Conservation (phyloP, 37 sponge, comb jelly and placozoan species). For the Chondrilla cf. caribensis region DNA sequence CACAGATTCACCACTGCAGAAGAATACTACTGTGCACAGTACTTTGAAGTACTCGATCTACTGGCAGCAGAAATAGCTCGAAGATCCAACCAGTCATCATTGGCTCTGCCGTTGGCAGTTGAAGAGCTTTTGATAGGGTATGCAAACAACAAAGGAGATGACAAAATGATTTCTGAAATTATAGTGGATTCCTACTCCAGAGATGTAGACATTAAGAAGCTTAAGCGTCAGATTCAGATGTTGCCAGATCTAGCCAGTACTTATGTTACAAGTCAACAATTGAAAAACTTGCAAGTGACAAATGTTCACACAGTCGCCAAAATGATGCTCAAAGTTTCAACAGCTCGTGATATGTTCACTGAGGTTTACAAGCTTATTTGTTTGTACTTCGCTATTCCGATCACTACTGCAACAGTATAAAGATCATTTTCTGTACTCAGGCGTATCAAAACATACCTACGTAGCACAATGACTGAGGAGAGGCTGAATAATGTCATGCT, state of each 20-base stretch:
- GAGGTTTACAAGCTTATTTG: conserved; percentile 43
- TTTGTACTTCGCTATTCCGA: conserved; percentile 63
- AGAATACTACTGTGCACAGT: conserved; percentile 28
- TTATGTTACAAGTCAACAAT: background rate
- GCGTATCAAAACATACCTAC: conserved; percentile 42
- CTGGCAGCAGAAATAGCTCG: conserved; percentile 18
- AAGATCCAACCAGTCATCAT: conserved; percentile 25
- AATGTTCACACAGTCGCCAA: background rate
- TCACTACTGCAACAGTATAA: conserved; percentile 69
- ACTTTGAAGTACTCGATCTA: conserved; percentile 26
- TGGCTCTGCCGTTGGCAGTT: conserved; percentile 13
- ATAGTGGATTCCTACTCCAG: conserved; percentile 29
- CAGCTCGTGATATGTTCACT: conserved; percentile 33
- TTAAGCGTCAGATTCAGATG: background rate
- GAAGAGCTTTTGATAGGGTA: conserved; percentile 3
- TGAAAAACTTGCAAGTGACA: background rate
- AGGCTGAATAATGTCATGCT: conserved; percentile 8
- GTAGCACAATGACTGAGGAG: conserved; percentile 58
- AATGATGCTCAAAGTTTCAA: background rate
- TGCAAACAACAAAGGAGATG: conserved; percentile 7
- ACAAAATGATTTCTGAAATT: background rate
- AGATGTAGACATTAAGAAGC: conserved; percentile 27
- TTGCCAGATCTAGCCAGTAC: conserved; percentile 5
- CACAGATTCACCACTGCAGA: conserved; percentile 12
- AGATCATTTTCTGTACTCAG: conserved; percentile 50